Evolutionary conservation across 1,140 invertebrate species (phyloP).

Genomic region (Polypedilum vanderplanki): DNA sequence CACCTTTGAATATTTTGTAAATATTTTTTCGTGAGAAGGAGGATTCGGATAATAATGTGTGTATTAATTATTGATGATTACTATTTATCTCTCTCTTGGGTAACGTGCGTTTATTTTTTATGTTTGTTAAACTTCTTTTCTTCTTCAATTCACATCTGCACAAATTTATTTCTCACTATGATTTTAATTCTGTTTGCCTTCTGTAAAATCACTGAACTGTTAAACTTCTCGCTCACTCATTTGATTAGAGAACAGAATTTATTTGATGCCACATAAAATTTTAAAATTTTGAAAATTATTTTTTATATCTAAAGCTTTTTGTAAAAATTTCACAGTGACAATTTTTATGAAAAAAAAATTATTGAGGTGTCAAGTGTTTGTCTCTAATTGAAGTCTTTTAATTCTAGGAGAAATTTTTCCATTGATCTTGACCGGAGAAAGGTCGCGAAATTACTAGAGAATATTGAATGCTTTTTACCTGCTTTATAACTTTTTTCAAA

Average conservation of each 20-base stretch:
- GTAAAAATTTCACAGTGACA: background rate
- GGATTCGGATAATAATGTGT: too few species aligned
- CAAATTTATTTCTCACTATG: background rate
- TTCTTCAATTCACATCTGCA: conserved; percentile 5
- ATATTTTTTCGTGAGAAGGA: too few species aligned
- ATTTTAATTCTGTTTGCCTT: background rate
- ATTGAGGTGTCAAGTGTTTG: background rate
- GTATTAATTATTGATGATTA: too few species aligned
- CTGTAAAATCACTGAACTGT: background rate
- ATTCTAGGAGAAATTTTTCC: background rate
- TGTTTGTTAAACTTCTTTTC: background rate
- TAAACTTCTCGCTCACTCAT: background rate
- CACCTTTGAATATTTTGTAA: too few species aligned
- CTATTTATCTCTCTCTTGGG: too few species aligned
- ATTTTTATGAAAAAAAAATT: too few species aligned
- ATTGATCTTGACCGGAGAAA: conserved; percentile 18
- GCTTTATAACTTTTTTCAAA: conserved; percentile 21
- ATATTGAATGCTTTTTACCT: conserved; percentile 23
- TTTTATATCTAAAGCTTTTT: background rate
- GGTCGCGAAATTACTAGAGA: conserved; percentile 25
- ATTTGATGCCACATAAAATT: background rate
- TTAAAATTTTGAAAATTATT: background rate
- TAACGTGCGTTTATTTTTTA: background rate
- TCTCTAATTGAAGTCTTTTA: background rate
- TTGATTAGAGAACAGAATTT: background rate